phyloP scores from a whole-genome alignment of 2,797 vertebrate species.

The Balearica regulorum region DNA sequence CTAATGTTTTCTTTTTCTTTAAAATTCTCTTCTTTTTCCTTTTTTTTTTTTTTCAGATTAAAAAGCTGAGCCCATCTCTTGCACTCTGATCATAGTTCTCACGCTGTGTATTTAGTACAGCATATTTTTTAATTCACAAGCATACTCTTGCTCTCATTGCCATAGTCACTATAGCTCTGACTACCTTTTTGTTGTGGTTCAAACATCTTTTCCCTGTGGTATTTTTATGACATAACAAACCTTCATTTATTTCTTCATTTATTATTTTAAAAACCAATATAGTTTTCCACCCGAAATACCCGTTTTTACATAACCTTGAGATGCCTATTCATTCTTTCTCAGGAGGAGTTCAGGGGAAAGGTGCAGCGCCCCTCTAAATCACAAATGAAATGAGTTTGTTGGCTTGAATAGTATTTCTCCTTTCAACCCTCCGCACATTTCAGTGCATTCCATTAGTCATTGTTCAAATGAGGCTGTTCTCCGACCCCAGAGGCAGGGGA shows the following conservation, averaged over 20 bases:
- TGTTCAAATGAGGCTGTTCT: slow-evolving; percentile 62
- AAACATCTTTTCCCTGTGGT: slow-evolving; percentile 5
- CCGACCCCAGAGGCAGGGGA: slow-evolving; percentile 58
- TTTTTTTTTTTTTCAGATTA: background rate
- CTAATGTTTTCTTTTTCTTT: slow-evolving; percentile 5
- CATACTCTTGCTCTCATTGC: background rate
- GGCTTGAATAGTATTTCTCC: slow-evolving; percentile 65
- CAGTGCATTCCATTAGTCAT: slow-evolving; percentile 67
- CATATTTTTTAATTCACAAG: background rate
- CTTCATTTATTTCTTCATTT: slow-evolving; percentile 61
- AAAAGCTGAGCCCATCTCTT: background rate
- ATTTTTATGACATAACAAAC: slow-evolving; percentile 40
- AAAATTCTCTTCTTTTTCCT: background rate
- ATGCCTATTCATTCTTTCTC: slow-evolving; percentile 60
- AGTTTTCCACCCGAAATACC: slow-evolving; percentile 32
- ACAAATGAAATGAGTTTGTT: slow-evolving; percentile 70
- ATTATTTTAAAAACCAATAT: slow-evolving; percentile 58
- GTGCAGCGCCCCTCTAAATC: slow-evolving; percentile 57
- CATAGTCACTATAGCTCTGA: background rate
- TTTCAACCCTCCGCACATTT: slow-evolving; percentile 60
- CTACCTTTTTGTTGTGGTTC: background rate
- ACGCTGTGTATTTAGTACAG: background rate
- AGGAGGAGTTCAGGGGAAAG: slow-evolving; percentile 52
- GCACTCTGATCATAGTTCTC: background rate
- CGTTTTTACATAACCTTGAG: slow-evolving; percentile 63